These are phyloP conservation scores for Perizoma flavofasciatum DNA, from an alignment of 2,888 invertebrate genomes.

Conservation along the genomic window DNA sequence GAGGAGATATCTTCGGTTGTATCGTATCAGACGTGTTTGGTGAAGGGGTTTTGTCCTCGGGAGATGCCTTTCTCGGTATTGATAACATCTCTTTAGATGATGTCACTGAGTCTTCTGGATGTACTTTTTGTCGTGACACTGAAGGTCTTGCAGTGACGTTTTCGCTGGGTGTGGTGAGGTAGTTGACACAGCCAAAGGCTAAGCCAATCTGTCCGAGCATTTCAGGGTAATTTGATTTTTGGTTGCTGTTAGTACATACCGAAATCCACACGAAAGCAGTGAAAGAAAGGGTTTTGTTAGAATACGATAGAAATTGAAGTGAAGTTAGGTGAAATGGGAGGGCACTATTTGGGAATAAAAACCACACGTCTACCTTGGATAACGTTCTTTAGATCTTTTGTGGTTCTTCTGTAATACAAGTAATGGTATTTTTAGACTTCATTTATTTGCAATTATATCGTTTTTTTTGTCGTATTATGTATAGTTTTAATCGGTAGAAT, in stretches of 20 bases:
- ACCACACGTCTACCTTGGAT: constrained; percentile 79
- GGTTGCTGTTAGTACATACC: constrained; percentile 71
- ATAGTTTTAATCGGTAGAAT: constrained; percentile 37
- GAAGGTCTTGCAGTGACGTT: constrained; percentile 48
- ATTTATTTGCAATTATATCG: constrained; percentile 20
- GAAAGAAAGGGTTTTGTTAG: constrained; percentile 58
- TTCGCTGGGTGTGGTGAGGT: constrained; percentile 68
- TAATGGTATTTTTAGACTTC: constrained; percentile 40
- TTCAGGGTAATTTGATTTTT: constrained; percentile 81
- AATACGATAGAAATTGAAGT: constrained; percentile 38
- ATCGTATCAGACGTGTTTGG: constrained; percentile 61
- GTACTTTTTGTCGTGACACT: constrained; percentile 68
- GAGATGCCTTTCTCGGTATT: constrained; percentile 62
- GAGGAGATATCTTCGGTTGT: constrained; percentile 77
- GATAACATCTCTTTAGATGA: constrained; percentile 62
- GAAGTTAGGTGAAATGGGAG: constrained; percentile 38
- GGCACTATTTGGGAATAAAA: constrained; percentile 45
- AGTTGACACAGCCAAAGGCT: constrained; percentile 81
- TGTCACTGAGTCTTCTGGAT: constrained; percentile 71
- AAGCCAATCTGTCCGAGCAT: constrained; percentile 82
- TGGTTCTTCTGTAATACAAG: constrained; percentile 81
- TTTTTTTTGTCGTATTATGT: constrained; percentile 20
- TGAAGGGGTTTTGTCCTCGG: constrained; percentile 71
- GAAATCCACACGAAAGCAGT: constrained; percentile 59
- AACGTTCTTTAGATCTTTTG: constrained; percentile 82